Evolutionary conservation across 1,140 invertebrate species (phyloP).

Genomic region (Drosophila bocqueti): DNA sequence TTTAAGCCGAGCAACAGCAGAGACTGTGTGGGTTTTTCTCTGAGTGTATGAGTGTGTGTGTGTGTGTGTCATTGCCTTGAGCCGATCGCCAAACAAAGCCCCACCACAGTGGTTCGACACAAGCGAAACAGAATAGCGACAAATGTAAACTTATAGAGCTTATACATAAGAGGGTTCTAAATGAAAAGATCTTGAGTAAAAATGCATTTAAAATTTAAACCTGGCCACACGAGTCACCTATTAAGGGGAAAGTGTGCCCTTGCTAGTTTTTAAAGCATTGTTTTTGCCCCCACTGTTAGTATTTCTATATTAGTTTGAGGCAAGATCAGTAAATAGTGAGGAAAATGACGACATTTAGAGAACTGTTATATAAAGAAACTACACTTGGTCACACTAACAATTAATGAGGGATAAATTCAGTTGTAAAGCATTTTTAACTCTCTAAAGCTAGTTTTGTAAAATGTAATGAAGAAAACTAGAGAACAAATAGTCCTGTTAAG

Average conservation of each 20-base stretch:
- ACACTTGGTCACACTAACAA: no score
- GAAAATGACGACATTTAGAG: not conserved
- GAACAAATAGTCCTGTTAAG: no score
- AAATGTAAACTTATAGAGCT: not conserved
- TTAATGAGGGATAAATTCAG: no score
- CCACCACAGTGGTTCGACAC: constrained; percentile 18
- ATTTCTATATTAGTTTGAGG: not conserved
- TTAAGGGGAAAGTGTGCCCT: not conserved
- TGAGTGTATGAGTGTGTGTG: constrained; percentile 6
- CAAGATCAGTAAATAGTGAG: not conserved
- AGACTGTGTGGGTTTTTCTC: constrained; percentile 12
- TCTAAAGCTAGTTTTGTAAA: no score
- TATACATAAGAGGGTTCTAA: not conserved
- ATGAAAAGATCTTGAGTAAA: not conserved
- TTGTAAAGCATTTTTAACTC: no score
- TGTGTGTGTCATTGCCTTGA: constrained; percentile 21
- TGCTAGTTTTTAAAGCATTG: not conserved
- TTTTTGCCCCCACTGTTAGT: not conserved
- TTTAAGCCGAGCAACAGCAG: not conserved
- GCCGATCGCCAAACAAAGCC: constrained; percentile 28
- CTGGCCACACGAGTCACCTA: not conserved
- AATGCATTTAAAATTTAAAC: no score
- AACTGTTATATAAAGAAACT: no score
- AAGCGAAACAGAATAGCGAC: no score
- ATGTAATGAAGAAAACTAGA: no score